These are phyloP conservation scores for Tholera decimalis DNA, from an alignment of 2,888 invertebrate genomes.

Conservation along the genomic window DNA sequence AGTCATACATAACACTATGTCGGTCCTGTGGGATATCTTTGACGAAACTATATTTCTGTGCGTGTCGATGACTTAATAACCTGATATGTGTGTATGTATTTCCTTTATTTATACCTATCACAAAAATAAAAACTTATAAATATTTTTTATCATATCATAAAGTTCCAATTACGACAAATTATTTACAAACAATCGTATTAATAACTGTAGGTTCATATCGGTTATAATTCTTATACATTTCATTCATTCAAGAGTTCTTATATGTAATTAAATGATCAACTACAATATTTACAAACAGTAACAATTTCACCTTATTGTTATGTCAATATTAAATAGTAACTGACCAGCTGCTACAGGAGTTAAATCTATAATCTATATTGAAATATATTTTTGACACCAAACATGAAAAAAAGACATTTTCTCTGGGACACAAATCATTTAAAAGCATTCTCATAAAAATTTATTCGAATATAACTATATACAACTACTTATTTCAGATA, in stretches of 20 bases:
- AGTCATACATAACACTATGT: too few species aligned
- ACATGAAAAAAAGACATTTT: too few species aligned
- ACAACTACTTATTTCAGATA: too few species aligned
- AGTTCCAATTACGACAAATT: background rate
- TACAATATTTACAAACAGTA: conserved; percentile 23
- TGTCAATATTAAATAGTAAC: conserved; percentile 1
- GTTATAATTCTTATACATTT: background rate
- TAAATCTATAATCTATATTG: background rate
- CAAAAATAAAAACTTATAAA: conserved; percentile 12
- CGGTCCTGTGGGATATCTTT: too few species aligned
- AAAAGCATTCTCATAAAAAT: too few species aligned
- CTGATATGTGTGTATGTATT: background rate
- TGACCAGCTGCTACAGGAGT: background rate
- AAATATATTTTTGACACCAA: background rate
- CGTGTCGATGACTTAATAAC: too few species aligned
- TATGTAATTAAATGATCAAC: background rate
- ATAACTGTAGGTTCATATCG: background rate
- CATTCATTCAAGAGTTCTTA: background rate
- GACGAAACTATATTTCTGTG: background rate
- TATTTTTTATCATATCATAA: too few species aligned
- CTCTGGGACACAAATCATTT: too few species aligned
- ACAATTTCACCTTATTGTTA: background rate
- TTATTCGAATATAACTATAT: too few species aligned
- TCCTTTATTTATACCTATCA: conserved; percentile 5
- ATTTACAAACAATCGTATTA: conserved; percentile 8